phyloP scores from a whole-genome alignment of 2,113 vertebrate genomes.

The Pluvialis apricaria region DNA sequence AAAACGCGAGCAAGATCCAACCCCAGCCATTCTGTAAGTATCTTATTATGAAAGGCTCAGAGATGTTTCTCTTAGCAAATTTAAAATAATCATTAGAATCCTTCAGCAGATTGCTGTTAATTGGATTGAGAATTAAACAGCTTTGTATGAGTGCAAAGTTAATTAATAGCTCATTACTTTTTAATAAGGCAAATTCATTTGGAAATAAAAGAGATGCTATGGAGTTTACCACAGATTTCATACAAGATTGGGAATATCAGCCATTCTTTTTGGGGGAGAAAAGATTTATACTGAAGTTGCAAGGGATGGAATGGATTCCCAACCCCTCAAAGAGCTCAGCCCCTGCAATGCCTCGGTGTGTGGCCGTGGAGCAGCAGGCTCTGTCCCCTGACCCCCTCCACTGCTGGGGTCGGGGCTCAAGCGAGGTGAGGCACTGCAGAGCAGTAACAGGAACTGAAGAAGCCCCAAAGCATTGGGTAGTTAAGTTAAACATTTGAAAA shows the following conservation, averaged over 20 bases:
- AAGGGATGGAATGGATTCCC: not conserved
- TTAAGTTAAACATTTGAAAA: not conserved
- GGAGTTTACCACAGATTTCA: slow-evolving; percentile 66
- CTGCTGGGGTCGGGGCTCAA: fast-evolving
- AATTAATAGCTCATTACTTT: slow-evolving; percentile 86
- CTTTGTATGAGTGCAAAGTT: slow-evolving; percentile 78
- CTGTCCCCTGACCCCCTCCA: not conserved
- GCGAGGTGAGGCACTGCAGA: not conserved
- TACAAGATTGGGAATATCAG: slow-evolving; percentile 65
- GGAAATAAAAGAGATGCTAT: slow-evolving; percentile 71
- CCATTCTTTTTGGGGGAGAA: slow-evolving; percentile 13
- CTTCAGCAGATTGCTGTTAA: slow-evolving; percentile 83
- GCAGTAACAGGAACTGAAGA: fast-evolving
- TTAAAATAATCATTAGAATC: slow-evolving; percentile 82
- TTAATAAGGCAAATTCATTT: slow-evolving; percentile 79
- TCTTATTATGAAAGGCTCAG: slow-evolving; percentile 74
- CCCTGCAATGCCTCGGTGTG: not conserved
- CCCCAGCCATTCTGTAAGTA: slow-evolving; percentile 73
- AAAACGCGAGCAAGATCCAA: slow-evolving; percentile 52
- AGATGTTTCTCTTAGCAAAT: slow-evolving; percentile 84
- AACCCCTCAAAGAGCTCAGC: not conserved
- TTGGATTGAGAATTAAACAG: slow-evolving; percentile 82
- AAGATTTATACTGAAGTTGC: slow-evolving; percentile 39
- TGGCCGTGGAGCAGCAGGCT: not conserved
- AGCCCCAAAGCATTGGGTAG: not conserved